Conservation (phyloP, 2,113 vertebrate species). For the Vireo altiloquus region DNA sequence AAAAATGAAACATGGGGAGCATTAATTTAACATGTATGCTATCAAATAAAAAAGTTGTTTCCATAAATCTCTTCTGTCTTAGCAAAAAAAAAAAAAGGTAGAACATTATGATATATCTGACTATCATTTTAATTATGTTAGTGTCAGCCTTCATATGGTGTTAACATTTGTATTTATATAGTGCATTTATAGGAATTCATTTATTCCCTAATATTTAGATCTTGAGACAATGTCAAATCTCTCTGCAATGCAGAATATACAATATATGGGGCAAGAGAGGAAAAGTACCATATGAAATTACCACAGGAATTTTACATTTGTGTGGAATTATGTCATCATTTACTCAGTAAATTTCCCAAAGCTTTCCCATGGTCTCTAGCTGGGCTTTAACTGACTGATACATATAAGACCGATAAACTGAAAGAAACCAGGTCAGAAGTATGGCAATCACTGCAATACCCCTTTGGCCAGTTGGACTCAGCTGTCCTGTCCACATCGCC, state of each 20-base stretch:
- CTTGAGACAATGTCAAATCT: neutral
- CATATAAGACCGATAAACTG: neutral
- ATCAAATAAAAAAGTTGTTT: neutral
- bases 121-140: neutral
- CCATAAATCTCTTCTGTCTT: neutral
- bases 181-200: neutral
- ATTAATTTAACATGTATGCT: conserved; percentile 2
- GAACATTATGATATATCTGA: neutral
- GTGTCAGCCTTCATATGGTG: neutral
- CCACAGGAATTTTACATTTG: neutral
- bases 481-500: neutral
- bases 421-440: neutral
- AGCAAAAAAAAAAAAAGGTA: neutral
- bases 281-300: neutral
- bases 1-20: neutral
- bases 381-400: neutral
- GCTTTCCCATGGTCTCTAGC: neutral
- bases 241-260: neutral
- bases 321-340: neutral
- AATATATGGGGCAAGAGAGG: neutral
- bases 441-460: neutral
- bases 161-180: neutral
- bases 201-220: neutral
- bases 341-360: neutral
- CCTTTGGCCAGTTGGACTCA: neutral